Evolutionary conservation across 2,888 invertebrate species (phyloP), one percentile per base, ranked within the genome.

Genomic region (Agrotis puta): DNA sequence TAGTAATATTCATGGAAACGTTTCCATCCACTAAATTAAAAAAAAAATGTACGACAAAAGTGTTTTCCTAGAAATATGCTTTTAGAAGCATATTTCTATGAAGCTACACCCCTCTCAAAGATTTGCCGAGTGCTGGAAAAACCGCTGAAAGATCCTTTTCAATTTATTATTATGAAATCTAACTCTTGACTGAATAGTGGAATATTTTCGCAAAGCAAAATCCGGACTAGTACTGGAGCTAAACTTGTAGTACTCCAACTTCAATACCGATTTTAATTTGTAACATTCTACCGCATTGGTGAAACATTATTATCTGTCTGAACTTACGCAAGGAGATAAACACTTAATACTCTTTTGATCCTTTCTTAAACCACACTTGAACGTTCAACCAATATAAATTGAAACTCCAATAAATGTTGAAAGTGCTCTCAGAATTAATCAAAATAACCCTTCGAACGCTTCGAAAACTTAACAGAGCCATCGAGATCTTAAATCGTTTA

Each of bases 401-500:
- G 69, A 77, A 87, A 78, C 81, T 83, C 71, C 86, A 85, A 87
- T 86, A 86, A 86, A 82, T 82, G 75, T 68, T 75, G 76, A 65
- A 82, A 88, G 85, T 85, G 84, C 87, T 84, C 85, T 92, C 88
- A 87, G 89, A 92, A 93, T 94, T 94, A 94, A 94, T 94, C 92
- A 93, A 91, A 92, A 90, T 90, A 91, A 90, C 92, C 92, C 93
- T 90, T 88, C 84, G 85, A 88, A 88, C 87, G 87, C 68, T 83
- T 84, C 85, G 80, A 65, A 86, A 89, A 91, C 90, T 91, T 92
- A 92, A 90, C 91, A 89, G 88, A 92, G 89, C 92, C 89, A 91
- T 92, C 87, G 92, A 89, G 93, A 94, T 94, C 94, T 95, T 93
- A 94, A 94, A 95, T 93, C 94, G 93, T 90, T 93, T 92, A 91